Conservation (phyloP, 53 echinoderm and acorn worm genomes). For the Mesocentrotus franciscanus region DNA sequence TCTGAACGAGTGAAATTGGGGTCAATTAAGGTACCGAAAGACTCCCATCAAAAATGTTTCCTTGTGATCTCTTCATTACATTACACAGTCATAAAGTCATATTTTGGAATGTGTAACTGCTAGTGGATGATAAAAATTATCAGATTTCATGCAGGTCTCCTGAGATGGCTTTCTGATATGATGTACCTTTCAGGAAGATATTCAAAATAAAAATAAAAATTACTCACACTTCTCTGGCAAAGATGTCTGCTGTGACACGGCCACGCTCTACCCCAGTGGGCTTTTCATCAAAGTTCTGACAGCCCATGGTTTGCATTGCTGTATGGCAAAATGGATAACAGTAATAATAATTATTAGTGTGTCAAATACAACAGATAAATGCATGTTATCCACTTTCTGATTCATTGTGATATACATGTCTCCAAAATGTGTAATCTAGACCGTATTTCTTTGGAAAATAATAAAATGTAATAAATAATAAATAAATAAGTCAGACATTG, state of each 20-base stretch:
- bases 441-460: background rate
- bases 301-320: constrained; percentile 89
- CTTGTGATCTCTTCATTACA: background rate
- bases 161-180: background rate
- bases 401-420: background rate
- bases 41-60: background rate
- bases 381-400: background rate
- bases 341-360: background rate
- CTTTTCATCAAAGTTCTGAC: constrained; percentile 74
- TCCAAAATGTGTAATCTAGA: background rate
- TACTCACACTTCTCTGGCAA: constrained; percentile 97
- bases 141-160: background rate
- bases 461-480: too few relatives aligned
- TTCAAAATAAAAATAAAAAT: background rate
- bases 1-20: too few relatives aligned
- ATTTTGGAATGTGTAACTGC: background rate
- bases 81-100: background rate
- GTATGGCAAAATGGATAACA: constrained; percentile 19
- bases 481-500: too few relatives aligned
- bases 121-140: background rate
- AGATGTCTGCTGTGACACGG: constrained; percentile 85
- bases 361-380: too few relatives aligned
- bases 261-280: constrained; percentile 83
- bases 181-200: background rate
- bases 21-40: too few relatives aligned